A percentile compares a stretch with the other conserved stretches of the same genome.
phyloP scores from a whole-genome alignment of 2,113 vertebrate species.

The Mystacornis crossleyi region DNA sequence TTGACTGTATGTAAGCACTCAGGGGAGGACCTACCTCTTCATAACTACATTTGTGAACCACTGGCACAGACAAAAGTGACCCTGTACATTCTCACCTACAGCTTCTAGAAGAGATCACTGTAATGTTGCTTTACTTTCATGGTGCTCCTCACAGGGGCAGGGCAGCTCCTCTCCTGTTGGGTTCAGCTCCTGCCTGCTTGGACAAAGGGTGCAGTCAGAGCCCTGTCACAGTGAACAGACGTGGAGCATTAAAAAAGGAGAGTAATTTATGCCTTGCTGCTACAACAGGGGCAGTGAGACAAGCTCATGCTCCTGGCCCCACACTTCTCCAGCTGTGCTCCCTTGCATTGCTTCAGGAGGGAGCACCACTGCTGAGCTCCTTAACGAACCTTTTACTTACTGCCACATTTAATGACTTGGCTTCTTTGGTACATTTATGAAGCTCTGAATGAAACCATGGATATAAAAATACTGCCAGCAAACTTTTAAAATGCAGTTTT shows the following conservation, averaged over 20 bases:
- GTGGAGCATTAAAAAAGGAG: neutral
- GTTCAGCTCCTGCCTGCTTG: neutral
- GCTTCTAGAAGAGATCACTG: neutral
- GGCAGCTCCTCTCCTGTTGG: neutral
- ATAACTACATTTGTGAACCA: neutral
- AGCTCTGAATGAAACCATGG: neutral
- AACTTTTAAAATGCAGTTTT: neutral
- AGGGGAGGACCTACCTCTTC: neutral
- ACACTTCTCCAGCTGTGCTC: neutral
- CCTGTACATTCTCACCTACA: neutral
- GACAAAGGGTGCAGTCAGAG: neutral
- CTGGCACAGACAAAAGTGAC: neutral
- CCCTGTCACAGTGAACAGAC: neutral
- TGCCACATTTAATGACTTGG: neutral
- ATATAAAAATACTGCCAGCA: neutral
- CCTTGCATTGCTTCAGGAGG: neutral
- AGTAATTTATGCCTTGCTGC: neutral
- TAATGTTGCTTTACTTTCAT: fast-evolving
- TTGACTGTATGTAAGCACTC: neutral
- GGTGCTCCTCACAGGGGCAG: neutral
- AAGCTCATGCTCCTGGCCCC: no score
- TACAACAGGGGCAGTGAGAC: fast-evolving
- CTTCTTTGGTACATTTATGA: neutral
- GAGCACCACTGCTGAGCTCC: neutral
- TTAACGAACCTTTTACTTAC: neutral